These are phyloP conservation scores for Lerema accius DNA, from an alignment of 1,140 invertebrate genomes.

Conservation along the genomic window DNA sequence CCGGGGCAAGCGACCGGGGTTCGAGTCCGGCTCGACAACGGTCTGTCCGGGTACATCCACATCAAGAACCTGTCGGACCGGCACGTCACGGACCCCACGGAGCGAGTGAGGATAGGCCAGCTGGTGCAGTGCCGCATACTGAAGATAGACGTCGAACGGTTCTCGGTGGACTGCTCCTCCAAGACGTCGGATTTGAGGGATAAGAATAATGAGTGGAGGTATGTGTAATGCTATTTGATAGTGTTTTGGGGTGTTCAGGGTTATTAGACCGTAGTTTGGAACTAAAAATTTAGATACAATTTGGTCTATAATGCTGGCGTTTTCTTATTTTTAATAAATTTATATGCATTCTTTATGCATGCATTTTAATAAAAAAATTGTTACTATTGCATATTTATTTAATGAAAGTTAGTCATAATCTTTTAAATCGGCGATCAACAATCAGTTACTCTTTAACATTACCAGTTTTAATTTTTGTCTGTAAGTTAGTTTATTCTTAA, in stretches of 20 bases:
- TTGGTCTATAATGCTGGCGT: too few relatives aligned
- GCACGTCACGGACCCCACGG: constrained; percentile 95
- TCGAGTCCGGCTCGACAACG: constrained; percentile 95
- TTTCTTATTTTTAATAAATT: too few relatives aligned
- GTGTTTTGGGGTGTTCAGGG: background rate
- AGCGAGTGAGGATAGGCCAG: constrained; percentile 93
- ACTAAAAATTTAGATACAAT: too few relatives aligned
- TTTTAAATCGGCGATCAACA: too few relatives aligned
- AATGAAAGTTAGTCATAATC: too few relatives aligned
- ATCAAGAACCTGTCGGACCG: constrained; percentile 98
- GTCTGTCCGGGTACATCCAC: constrained; percentile 96
- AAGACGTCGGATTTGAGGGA: constrained; percentile 96
- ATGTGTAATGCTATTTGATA: constrained; percentile 44
- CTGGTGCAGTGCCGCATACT: constrained; percentile 96
- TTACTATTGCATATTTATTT: too few relatives aligned
- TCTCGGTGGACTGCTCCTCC: constrained; percentile 96
- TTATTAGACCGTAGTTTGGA: too few relatives aligned
- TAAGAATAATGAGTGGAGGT: constrained; percentile 95
- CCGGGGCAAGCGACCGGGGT: constrained; percentile 98
- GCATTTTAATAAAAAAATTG: too few relatives aligned
- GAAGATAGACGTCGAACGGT: constrained; percentile 97
- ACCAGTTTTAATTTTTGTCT: too few relatives aligned
- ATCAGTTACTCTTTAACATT: constrained; percentile 1
- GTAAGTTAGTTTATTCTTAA: background rate
- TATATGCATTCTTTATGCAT: too few relatives aligned